Evolutionary conservation across 30 jellyfish, hydroid and myxozoan species (phyloP).

Genomic region (Sanderia malayensis): DNA sequence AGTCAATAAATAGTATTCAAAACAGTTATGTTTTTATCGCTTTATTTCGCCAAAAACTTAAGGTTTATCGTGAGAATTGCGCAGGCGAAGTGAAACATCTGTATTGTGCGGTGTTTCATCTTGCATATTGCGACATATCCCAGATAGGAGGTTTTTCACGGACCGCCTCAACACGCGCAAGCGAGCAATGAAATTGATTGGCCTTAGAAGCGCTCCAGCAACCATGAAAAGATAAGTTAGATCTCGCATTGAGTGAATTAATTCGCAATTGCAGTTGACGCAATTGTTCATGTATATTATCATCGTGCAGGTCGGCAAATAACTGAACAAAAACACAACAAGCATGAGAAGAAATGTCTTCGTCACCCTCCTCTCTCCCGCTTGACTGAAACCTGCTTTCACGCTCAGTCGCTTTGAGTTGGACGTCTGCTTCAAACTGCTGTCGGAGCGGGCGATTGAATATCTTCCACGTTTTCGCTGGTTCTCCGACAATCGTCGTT

Average conservation of each 20-base stretch:
- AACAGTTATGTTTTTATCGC: too few relatives aligned
- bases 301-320: constrained; percentile 66
- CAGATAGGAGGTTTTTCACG: constrained; percentile 3
- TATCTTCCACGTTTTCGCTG: constrained; percentile 42
- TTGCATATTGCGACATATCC: constrained; percentile 3
- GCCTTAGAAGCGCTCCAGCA: constrained; percentile 74
- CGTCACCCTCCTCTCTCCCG: constrained; percentile 69
- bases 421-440: constrained; percentile 22
- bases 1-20: too few relatives aligned
- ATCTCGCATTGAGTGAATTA: constrained; percentile 71
- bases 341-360: constrained; percentile 69
- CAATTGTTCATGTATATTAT: constrained; percentile 70
- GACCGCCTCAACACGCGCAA: constrained; percentile 46
- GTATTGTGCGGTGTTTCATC: constrained; percentile 39
- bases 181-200: constrained; percentile 58
- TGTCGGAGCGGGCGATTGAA: constrained; percentile 41
- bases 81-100: constrained; percentile 43
- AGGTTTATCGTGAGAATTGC: constrained; percentile 46
- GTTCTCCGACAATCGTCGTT: constrained; percentile 28
- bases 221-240: constrained; percentile 59
- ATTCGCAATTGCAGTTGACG: constrained; percentile 51
- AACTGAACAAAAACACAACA: constrained; percentile 59
- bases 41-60: too few relatives aligned
- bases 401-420: constrained; percentile 22
- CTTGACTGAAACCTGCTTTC: constrained; percentile 39